These are phyloP conservation scores for Pristis pectinata DNA, from an alignment of 2,797 vertebrate genomes.

Conservation along the genomic window DNA sequence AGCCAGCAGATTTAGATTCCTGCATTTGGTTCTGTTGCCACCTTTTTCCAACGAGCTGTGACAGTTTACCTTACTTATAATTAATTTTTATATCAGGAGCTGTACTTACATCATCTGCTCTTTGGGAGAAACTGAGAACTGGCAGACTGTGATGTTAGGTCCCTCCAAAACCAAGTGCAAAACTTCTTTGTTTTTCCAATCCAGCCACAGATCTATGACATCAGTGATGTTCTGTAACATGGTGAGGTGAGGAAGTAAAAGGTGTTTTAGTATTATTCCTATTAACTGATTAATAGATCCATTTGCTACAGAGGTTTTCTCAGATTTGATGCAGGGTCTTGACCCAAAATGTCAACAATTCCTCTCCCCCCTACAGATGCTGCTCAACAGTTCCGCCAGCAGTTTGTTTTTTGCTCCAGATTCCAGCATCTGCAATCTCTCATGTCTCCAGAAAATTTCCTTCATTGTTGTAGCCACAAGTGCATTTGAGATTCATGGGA, in stretches of 20 bases:
- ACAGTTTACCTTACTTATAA: neutral
- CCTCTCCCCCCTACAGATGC: no score
- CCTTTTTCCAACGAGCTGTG: neutral
- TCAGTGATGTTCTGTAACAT: neutral
- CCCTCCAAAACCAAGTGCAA: neutral
- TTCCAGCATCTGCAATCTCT: no score
- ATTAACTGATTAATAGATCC: neutral
- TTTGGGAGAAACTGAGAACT: neutral
- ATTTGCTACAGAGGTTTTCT: neutral
- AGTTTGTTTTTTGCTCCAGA: no score
- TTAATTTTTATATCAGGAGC: neutral
- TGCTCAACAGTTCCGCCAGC: no score
- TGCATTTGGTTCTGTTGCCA: neutral
- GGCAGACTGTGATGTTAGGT: conserved; percentile 6
- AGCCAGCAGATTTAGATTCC: no score
- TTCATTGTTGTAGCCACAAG: neutral
- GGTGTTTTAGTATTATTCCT: neutral
- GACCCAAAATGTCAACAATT: no score
- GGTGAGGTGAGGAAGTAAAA: neutral
- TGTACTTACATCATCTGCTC: neutral
- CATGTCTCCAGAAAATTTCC: no score
- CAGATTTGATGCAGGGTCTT: no score
- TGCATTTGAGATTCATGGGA: neutral
- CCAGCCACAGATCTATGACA: conserved; percentile 4
- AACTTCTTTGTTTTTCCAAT: neutral